phyloP scores from a whole-genome alignment of 2,113 vertebrate genomes.

The Ptyas mucosa region DNA sequence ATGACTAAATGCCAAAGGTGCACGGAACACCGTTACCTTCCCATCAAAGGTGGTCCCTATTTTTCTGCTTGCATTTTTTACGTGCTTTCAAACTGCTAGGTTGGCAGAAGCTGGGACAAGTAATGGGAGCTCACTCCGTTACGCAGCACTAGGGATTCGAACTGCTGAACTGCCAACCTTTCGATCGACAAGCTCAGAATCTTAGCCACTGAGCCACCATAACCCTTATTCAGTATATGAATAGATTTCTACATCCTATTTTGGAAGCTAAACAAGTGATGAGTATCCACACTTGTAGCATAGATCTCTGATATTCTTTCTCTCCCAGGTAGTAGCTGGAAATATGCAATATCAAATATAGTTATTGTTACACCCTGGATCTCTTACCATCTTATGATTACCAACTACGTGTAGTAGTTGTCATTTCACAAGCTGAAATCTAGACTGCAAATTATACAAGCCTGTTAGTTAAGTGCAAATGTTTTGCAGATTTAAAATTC shows the following conservation, averaged over 20 bases:
- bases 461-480: background rate
- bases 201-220: too few species aligned
- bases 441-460: background rate
- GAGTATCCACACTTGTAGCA: background rate
- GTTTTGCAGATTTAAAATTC: background rate
- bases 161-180: too few species aligned
- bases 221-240: background rate
- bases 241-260: background rate
- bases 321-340: background rate
- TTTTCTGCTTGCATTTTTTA: too few species aligned
- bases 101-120: too few species aligned
- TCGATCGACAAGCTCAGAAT: too few species aligned
- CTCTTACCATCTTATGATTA: background rate
- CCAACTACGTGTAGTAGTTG: background rate
- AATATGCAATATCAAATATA: background rate
- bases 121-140: too few species aligned
- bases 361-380: background rate
- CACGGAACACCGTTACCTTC: too few species aligned
- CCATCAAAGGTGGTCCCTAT: too few species aligned
- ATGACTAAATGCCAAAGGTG: too few species aligned
- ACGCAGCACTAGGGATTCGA: too few species aligned
- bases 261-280: background rate
- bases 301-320: background rate
- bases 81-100: too few species aligned
- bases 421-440: background rate